These are phyloP conservation scores for Eubasilissa splendida DNA, from an alignment of 2,888 invertebrate species.

Conservation along the genomic window DNA sequence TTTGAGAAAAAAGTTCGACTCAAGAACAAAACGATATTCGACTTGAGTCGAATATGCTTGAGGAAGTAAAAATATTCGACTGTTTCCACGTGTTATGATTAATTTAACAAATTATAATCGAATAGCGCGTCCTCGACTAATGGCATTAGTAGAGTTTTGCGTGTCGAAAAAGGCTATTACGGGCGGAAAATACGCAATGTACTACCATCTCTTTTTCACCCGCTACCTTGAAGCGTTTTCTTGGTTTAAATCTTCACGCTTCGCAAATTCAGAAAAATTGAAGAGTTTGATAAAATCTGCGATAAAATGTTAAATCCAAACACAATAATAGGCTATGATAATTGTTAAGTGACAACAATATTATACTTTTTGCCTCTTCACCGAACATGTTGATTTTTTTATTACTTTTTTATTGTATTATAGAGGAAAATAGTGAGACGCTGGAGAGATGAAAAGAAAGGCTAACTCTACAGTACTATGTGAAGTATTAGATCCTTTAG, in stretches of 20 bases:
- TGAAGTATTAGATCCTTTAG: neutral
- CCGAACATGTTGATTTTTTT: constrained; percentile 6
- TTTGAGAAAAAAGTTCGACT: no score
- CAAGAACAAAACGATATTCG: no score
- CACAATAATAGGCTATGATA: neutral
- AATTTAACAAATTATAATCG: constrained; percentile 7
- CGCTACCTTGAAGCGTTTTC: constrained; percentile 6
- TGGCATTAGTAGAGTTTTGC: constrained; percentile 17
- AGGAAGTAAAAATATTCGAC: no score
- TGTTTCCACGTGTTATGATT: constrained; percentile 6
- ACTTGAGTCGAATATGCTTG: no score
- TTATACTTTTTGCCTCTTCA: neutral
- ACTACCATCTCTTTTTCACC: neutral
- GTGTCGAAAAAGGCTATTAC: constrained; percentile 5
- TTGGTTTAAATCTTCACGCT: neutral
- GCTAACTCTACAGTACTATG: neutral
- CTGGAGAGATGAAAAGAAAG: neutral
- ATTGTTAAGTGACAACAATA: neutral
- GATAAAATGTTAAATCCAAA: neutral
- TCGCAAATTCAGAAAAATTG: neutral
- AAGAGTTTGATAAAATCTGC: neutral
- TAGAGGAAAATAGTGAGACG: neutral
- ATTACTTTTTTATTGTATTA: neutral
- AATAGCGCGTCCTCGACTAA: constrained; percentile 1
- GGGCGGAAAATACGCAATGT: neutral